A percentile compares a stretch with the other conserved stretches of the same genome.
These are phyloP conservation scores for Aporophyla nigra DNA, from an alignment of 2,888 invertebrate species.

Conservation along the genomic window DNA sequence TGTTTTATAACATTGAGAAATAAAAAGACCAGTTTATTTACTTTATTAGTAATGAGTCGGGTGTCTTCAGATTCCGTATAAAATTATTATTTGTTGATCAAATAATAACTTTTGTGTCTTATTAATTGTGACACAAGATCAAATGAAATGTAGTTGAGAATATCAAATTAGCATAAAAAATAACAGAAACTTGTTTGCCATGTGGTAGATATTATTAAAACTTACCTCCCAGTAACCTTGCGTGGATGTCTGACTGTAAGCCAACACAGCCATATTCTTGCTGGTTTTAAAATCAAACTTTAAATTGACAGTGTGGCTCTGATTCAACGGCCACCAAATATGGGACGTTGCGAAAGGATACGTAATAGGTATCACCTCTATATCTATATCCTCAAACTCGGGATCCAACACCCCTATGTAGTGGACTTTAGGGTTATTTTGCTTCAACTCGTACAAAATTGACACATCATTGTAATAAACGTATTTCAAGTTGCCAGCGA, in stretches of 20 bases:
- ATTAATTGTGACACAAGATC: slow-evolving; percentile 6
- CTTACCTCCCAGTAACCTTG: slow-evolving; percentile 97
- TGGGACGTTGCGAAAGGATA: slow-evolving; percentile 97
- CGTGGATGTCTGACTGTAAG: slow-evolving; percentile 95
- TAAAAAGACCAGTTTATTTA: slow-evolving; percentile 1
- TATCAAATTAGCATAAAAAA: slow-evolving; percentile 50
- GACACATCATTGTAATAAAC: slow-evolving; percentile 98
- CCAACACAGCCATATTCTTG: slow-evolving; percentile 95
- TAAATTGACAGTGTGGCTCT: slow-evolving; percentile 93
- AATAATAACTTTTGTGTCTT: too few relatives aligned
- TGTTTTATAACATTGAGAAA: background rate
- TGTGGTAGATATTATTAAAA: slow-evolving; percentile 40
- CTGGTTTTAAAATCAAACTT: slow-evolving; percentile 97
- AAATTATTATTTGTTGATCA: slow-evolving; percentile 38
- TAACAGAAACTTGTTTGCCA: slow-evolving; percentile 33
- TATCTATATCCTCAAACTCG: slow-evolving; percentile 95
- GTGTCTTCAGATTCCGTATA: slow-evolving; percentile 1
- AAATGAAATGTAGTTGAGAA: slow-evolving; percentile 18
- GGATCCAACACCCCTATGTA: slow-evolving; percentile 95
- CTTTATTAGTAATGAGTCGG: background rate
- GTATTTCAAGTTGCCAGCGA: slow-evolving; percentile 97
- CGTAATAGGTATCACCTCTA: slow-evolving; percentile 97
- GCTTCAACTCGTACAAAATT: slow-evolving; percentile 96
- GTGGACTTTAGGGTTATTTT: slow-evolving; percentile 96
- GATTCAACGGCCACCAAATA: slow-evolving; percentile 96